phyloP scores from a whole-genome alignment of 1,140 invertebrate genomes.

The Littorina saxatilis region DNA sequence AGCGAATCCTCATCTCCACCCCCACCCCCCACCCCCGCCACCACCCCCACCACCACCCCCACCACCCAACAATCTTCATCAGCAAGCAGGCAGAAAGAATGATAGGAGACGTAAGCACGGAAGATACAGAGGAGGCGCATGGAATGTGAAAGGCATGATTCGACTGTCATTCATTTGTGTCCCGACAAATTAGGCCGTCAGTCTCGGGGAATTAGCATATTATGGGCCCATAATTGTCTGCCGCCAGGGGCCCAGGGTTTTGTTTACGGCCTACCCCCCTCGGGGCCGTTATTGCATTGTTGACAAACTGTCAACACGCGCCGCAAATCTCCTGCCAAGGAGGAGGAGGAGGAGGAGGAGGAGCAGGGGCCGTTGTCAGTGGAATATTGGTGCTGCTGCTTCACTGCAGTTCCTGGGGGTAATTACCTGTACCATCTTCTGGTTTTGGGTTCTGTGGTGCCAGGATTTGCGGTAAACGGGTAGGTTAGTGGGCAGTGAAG shows the following conservation, averaged over 20 bases:
- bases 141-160: slow-evolving; percentile 13
- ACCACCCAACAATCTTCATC: too few species aligned
- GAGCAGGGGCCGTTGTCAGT: too few species aligned
- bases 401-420: too few species aligned
- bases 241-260: neutral
- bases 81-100: too few species aligned
- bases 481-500: too few species aligned
- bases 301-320: slow-evolving; percentile 12
- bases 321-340: neutral
- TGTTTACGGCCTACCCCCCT: neutral
- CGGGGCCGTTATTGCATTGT: neutral
- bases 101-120: too few species aligned
- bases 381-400: too few species aligned
- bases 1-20: too few species aligned
- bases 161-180: slow-evolving; percentile 4
- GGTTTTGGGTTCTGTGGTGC: neutral
- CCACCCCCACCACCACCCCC: too few species aligned
- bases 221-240: slow-evolving; percentile 11
- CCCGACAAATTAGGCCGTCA: slow-evolving; percentile 5
- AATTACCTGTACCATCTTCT: too few species aligned
- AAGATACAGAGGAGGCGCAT: neutral
- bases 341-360: neutral
- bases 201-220: slow-evolving; percentile 7
- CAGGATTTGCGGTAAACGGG: too few species aligned
- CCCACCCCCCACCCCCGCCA: too few species aligned